Base-by-base conservation (phyloP, 2,888 invertebrate genomes). In the Sarcophaga variegata region DNA sequence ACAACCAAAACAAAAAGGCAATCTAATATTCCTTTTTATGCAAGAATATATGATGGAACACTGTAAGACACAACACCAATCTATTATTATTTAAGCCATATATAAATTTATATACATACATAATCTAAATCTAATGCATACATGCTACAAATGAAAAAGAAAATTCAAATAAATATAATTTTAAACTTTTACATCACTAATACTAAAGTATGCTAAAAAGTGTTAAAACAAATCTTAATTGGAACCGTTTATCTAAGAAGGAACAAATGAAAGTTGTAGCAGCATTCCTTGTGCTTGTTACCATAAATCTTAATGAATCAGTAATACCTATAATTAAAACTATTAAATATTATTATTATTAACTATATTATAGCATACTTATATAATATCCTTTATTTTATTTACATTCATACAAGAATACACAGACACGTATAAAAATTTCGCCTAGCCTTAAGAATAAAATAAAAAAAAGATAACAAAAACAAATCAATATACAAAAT, bases 21-120 rank as follows among this genome's bases (percentile, higher is more conserved):
- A 67, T 67, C 59, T 45, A 37, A 59, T 72, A 70, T 37, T 64
- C 71, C 67, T 78, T 54, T 71, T 67, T 72, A 47, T 47, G 22
- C 54, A 8, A 71, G 25, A 74, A 74, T 14, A 25, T 14, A 75
- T 47, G 22, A 69, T 37, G 37, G 45, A 81, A 83, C 83, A 87
- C 88, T 88, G 87, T 88, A 88, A 88, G 87, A 86, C 87, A 84
- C 86, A 85, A 88, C 88, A 88, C 88, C 88, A 88, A 86, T 71
- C 83, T 79, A n/a, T 86, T 81, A 83, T 86, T 72, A 77, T 83
- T 86, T 83, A 86, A 86, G 83, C 66, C 60, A 83, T 54, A 63
- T 60, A 63, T 60, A 63, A 82, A 54, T 27, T 76, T 63, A 69
- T 72, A 72, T 62, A 76, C 54, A 67, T 67, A 64, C 20, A 6